These are phyloP conservation scores for Zoroaster sp. DNA, from an alignment of 53 echinoderm and acorn worm species.

Conservation along the genomic window DNA sequence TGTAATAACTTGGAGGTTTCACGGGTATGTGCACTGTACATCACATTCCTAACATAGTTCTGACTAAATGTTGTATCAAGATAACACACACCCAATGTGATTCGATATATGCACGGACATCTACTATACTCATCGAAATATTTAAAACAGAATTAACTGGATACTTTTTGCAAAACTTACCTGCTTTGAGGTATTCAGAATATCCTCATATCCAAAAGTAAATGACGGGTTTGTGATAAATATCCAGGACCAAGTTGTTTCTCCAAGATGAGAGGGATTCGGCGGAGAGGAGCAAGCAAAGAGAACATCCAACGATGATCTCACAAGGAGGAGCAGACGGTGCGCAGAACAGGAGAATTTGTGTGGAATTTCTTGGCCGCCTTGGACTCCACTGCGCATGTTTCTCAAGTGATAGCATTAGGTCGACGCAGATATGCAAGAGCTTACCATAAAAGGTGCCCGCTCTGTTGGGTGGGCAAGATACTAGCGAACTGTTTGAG, in stretches of 20 bases:
- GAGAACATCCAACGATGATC: conserved; percentile 26
- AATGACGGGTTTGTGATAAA: neutral
- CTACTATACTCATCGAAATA: no score
- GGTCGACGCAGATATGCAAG: conserved; percentile 25
- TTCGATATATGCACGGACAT: no score
- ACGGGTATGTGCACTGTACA: neutral
- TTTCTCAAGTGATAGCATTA: neutral
- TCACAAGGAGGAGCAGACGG: neutral
- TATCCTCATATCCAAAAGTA: conserved; percentile 23
- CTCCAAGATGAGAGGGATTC: neutral
- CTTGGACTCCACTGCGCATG: conserved; percentile 35
- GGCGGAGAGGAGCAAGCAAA: neutral
- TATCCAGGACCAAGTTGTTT: neutral
- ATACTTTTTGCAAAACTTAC: conserved; percentile 31
- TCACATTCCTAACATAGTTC: conserved; percentile 16
- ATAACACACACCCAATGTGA: conserved; percentile 1
- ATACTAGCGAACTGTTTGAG: no score
- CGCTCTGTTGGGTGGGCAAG: conserved; percentile 32
- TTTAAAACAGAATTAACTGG: no score
- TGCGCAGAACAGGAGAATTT: conserved; percentile 35
- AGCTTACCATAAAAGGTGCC: conserved; percentile 54
- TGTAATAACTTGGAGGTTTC: no score
- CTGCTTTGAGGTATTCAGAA: conserved; percentile 31
- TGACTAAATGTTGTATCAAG: neutral
- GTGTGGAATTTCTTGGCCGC: conserved; percentile 41